These are phyloP conservation scores for Physeter macrocephalus DNA, from an alignment of 2,113 vertebrate genomes.

Conservation along the genomic window DNA sequence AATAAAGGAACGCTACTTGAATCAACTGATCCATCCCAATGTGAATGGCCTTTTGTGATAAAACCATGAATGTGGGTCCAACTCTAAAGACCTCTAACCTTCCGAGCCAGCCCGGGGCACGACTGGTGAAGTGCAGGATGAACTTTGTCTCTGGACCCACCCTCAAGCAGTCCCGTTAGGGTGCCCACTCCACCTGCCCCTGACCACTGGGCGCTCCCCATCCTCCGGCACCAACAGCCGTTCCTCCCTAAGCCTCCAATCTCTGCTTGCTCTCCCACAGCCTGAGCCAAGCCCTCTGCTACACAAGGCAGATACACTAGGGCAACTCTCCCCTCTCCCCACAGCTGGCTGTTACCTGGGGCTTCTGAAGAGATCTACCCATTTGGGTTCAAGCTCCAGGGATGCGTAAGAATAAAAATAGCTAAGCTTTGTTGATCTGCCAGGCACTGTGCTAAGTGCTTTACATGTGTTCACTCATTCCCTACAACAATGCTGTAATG, in stretches of 20 bases:
- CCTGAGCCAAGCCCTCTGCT: not conserved
- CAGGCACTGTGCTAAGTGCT: not conserved
- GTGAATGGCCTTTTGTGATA: not conserved
- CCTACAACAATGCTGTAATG: not conserved
- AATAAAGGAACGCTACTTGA: not conserved
- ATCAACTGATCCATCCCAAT: not conserved
- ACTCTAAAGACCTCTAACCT: not conserved
- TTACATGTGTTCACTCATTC: not conserved
- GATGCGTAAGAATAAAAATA: not conserved
- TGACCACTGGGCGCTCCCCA: no score
- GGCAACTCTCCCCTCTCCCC: not conserved
- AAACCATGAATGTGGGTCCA: not conserved
- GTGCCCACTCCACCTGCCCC: not conserved
- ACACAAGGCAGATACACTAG: not conserved
- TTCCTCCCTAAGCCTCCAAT: not conserved
- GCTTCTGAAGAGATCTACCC: not conserved
- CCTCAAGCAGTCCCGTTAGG: not conserved
- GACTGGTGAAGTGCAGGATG: not conserved
- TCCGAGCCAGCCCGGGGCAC: not conserved
- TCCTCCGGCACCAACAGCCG: not conserved
- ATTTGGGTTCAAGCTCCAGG: not conserved
- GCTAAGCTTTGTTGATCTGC: not conserved
- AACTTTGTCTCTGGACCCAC: not conserved
- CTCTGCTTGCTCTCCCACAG: not conserved
- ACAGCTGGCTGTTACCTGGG: not conserved